Conservation (phyloP, 1,140 invertebrate genomes). For the Cydia amplana region DNA sequence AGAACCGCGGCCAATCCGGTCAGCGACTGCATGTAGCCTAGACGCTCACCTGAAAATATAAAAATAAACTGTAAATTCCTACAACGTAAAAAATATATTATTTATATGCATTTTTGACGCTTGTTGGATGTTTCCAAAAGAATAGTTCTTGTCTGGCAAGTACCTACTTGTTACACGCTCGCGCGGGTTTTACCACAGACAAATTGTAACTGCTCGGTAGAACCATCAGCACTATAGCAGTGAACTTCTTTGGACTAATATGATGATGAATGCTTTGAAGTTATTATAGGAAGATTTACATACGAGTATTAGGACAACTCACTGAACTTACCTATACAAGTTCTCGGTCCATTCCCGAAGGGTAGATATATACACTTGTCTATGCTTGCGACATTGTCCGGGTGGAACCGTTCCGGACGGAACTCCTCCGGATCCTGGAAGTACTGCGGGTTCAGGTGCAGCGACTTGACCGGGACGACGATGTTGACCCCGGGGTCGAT, state of each 20-base stretch:
- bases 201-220: no score
- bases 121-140: no score
- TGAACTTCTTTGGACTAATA: no score
- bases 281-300: background rate
- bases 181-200: no score
- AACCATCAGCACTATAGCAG: no score
- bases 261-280: no score
- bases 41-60: background rate
- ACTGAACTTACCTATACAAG: constrained; percentile 1
- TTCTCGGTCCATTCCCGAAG: background rate
- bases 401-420: constrained; percentile 7
- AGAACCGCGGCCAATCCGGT: background rate
- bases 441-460: background rate
- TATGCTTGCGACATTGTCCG: background rate
- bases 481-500: constrained; percentile 18
- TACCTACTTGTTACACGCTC: no score
- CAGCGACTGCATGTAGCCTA: background rate
- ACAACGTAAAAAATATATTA: background rate
- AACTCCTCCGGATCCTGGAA: background rate
- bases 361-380: background rate
- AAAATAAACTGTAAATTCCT: no score
- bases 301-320: background rate
- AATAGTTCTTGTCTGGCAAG: no score
- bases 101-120: no score
- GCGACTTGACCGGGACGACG: background rate